Evolutionary conservation across 2,888 invertebrate genomes (phyloP), one percentile per base, ranked within the genome.

Genomic region (Adelphocoris suturalis): DNA sequence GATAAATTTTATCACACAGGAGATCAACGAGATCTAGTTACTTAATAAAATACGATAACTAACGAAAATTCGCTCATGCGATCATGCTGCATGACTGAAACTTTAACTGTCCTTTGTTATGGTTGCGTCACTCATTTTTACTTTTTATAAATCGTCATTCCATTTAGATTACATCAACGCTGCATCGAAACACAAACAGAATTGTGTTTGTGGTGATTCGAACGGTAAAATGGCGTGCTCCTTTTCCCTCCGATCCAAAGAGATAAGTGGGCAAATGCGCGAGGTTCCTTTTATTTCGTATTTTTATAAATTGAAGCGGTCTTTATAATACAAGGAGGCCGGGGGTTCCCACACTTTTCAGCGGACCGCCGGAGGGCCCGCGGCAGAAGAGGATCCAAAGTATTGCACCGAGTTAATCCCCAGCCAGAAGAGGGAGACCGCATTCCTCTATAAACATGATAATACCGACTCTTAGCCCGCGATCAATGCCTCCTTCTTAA

Each of bases 361-460:
- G 78, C 78, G 78, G 47, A 78, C 46, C 78, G 78, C 78, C 46
- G 37, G 78, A 78, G 78, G 78, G 78, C 78, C 46, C 47, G 37
- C 78, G 46, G 78, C n/a, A 78, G 47, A 47, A 78, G 47, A 78
- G 78, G 78, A 46, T 78, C 46, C 46, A 47, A 28, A 78, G 78
- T 78, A 78, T 78, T 78, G 78, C 78, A 78, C 78, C 37, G 47
- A 78, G 78, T 28, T 78, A 78, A 78, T 78, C 78, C 78, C 46
- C 2, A 37, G 16, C n/a, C 46, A 78, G 16, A 47, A 78, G 47
- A 12, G 28, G 47, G 47, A 46, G 78, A 19, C 46, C 37, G n/a
- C 46, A 46, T 46, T 78, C 78, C 37, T 28, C n/a, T 37, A 37
- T 46, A 37, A 78, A 37, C 37, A 78, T 37, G 46, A 78, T 78